Evolutionary conservation across 2,113 vertebrate genomes (phyloP), one percentile per base, ranked within the genome.

Genomic region (Siniperca knerii): DNA sequence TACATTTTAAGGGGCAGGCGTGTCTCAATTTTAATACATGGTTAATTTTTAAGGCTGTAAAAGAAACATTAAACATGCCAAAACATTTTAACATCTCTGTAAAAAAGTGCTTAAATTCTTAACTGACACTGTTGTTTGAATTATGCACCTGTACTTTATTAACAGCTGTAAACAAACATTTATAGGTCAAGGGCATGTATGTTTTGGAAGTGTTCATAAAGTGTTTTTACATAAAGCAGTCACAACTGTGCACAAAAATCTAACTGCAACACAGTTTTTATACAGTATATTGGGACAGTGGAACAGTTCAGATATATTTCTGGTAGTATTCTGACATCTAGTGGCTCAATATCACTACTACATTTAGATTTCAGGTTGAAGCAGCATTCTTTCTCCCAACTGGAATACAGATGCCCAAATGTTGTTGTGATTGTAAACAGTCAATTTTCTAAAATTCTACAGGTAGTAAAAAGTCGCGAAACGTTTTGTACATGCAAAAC

Each of bases 281-380:
- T 18, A 1, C n/a, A 50, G 7, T 12, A 44, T 8, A 10, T 16
- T 35, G 2, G 6, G 12, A n/a, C 11, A 20, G 44, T 66, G 2
- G 1, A 37, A 23, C n/a, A 4, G n/a, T n/a, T 6, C 11, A 0
- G 6, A 33, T 2, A 2, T 29, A 71, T 79, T 68, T 62, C 20
- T 61, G 33, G 11, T 60, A 10, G 1, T 58, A 57, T 40, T 23
- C 50, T 85, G 92, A 68, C 93, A 87, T 33, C 92, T 90, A 68
- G 79, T 88, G 93, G 90, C 37, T 8, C 0, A 11, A 64, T 13
- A 3, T 46, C 9, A 7, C 6, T 6, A 77, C 67, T 80, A 50
- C 79, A 80, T 13, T n/a, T 25, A 15, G 0, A 15, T 23, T 35
- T 33, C 12, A 50, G 3, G 44, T 37, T 23, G 57, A 35, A 3